phyloP scores from a whole-genome alignment of 2,888 invertebrate species.

The Meiosimyza platycephala region DNA sequence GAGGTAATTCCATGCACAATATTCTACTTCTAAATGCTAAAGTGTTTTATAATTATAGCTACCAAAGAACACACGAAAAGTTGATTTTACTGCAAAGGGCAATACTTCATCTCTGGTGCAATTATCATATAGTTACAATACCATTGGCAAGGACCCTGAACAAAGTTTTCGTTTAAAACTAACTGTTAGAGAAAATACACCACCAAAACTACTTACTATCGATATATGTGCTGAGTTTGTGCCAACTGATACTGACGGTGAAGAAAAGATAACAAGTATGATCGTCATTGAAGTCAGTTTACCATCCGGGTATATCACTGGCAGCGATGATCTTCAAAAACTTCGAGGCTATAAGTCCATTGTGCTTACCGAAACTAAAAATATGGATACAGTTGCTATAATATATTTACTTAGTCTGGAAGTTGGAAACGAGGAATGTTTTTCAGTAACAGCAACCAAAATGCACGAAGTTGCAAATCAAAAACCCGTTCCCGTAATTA shows the following conservation, averaged over 20 bases:
- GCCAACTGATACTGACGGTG: not conserved
- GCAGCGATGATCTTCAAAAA: not conserved
- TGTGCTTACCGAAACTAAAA: constrained; percentile 2
- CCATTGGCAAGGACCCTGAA: too few relatives aligned
- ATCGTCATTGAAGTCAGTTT: constrained; percentile 17
- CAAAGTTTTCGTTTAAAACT: too few relatives aligned
- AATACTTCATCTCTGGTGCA: too few relatives aligned
- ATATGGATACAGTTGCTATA: constrained; percentile 1
- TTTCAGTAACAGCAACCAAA: constrained; percentile 17
- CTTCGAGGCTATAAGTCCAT: constrained; percentile 10
- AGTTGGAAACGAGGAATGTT: constrained; percentile 15
- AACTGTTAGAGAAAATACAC: too few relatives aligned
- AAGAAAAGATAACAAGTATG: not conserved
- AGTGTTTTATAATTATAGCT: too few relatives aligned
- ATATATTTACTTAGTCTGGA: constrained; percentile 21
- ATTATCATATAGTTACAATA: too few relatives aligned
- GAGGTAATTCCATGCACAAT: too few relatives aligned
- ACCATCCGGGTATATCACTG: not conserved
- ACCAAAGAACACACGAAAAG: too few relatives aligned
- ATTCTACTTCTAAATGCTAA: too few relatives aligned
- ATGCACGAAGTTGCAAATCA: not conserved
- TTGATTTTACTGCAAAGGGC: too few relatives aligned
- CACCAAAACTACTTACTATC: too few relatives aligned
- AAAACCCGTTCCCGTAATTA: constrained; percentile 15
- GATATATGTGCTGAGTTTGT: too few relatives aligned